Conservation (phyloP, 1,140 invertebrate species). For the Cylas formicarius region DNA sequence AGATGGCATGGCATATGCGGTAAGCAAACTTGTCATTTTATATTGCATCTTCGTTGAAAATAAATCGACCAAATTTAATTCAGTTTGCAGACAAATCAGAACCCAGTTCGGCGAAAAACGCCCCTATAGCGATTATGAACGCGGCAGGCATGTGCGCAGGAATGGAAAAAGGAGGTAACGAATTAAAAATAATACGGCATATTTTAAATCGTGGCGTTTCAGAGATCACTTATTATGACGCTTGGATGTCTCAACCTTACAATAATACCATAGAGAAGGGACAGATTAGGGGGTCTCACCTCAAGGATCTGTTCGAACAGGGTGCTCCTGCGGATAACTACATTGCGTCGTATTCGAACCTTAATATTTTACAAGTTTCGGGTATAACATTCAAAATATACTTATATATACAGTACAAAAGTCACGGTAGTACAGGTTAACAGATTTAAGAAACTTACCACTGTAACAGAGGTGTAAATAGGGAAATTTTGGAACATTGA, state of each 20-base stretch:
- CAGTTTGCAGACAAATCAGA: conserved; percentile 9
- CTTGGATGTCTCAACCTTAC: conserved; percentile 48
- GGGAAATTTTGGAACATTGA: too few relatives aligned
- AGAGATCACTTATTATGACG: conserved; percentile 46
- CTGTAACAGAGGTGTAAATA: too few relatives aligned
- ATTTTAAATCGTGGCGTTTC: too few relatives aligned
- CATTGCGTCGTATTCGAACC: conserved; percentile 41
- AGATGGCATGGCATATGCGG: conserved; percentile 59
- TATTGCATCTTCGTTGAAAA: not conserved
- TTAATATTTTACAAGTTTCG: conserved; percentile 42
- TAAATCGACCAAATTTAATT: not conserved
- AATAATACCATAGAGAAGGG: conserved; percentile 49
- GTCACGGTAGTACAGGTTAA: too few relatives aligned
- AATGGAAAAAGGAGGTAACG: conserved; percentile 47
- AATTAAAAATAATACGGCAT: conserved; percentile 6
- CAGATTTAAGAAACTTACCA: too few relatives aligned
- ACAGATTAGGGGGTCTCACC: conserved; percentile 44
- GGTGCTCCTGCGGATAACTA: conserved; percentile 29
- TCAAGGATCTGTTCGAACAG: conserved; percentile 46
- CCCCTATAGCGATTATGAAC: conserved; percentile 60
- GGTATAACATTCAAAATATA: too few relatives aligned
- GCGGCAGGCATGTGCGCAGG: conserved; percentile 59
- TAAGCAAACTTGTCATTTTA: conserved; percentile 30
- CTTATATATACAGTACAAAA: too few relatives aligned
- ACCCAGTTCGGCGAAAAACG: conserved; percentile 55